A percentile compares a stretch with the other conserved stretches of the same genome.
Evolutionary conservation across 2,113 vertebrate species (phyloP).

Genomic region (Caloenas nicobarica): DNA sequence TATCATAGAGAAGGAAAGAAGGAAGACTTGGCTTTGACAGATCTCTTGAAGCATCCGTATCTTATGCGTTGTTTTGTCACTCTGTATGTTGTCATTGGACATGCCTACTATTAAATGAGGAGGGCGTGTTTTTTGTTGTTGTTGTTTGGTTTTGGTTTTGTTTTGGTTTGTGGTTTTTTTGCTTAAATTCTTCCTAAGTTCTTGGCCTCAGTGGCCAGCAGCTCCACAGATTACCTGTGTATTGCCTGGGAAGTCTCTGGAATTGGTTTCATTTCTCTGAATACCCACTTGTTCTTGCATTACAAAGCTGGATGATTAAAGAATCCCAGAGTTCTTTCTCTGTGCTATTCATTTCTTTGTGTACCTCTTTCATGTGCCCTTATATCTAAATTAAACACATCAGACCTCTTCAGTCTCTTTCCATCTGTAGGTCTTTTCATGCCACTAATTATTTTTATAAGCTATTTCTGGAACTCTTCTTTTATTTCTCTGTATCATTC

Average conservation of each 20-base stretch:
- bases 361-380: conserved; percentile 12
- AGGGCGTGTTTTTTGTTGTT: no score
- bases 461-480: neutral
- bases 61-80: neutral
- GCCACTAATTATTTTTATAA: conserved; percentile 33
- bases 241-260: conserved; percentile 7
- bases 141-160: neutral
- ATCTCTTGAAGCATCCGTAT: neutral
- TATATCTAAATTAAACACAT: conserved; percentile 38
- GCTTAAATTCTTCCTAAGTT: neutral
- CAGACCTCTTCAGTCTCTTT: conserved; percentile 28
- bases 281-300: conserved; percentile 45
- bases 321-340: neutral
- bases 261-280: conserved; percentile 37
- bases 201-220: neutral
- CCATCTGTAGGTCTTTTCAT: conserved; percentile 44
- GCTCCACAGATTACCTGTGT: neutral
- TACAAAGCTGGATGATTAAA: conserved; percentile 44
- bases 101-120: neutral
- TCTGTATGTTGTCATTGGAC: neutral
- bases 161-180: neutral
- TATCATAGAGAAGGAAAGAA: neutral
- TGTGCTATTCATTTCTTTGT: conserved; percentile 30
- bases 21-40: neutral
- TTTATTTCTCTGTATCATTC: neutral